Base-by-base conservation (phyloP, 2,797 vertebrate genomes). In the Clarias platycephalus region DNA sequence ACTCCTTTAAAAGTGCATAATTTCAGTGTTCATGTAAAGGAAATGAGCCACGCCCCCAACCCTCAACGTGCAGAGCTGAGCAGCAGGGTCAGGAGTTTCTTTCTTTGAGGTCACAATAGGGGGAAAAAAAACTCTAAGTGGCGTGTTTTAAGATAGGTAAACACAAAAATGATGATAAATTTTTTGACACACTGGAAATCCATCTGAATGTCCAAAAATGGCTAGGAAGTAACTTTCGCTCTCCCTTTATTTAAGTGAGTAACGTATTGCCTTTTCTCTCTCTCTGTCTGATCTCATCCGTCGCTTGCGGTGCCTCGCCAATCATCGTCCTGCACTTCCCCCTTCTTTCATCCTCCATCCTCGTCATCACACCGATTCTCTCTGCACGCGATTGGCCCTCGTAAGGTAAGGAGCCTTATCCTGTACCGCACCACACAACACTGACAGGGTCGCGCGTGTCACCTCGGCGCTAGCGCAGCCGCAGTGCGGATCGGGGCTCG, bases 381-480 rank as follows among this genome's bases (percentile, higher is more conserved):
- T 93, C 92, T 96, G 91, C 94, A 95, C 95, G 95, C 92, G 89
- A 90, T 94, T 97, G 98, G 98, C 98, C 96, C 93, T 96, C 89
- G 98, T 97, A 99, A 99, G 98, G 98, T 99, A 99, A 99, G 98
- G 96, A 97, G 97, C 96, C 96, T 94, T 95, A 94, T 92, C 95
- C 93, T 94, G 90, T 93, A 93, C 94, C 86, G 93, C 89, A 94
- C 91, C 94, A 91, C 93, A 92, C 92, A 83, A 91, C 89, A 88
- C 90, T 90, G 88, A 88, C 44, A 60, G 71, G 31, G 18, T 71
- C 89, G 81, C 88, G 86, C 88, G 89, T 62, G 49, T 82, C 85
- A 89, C 57, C 85, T 91, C 91, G 86, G 60, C 86, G 7, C 63
- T 84, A 80, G 90, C 88, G 80, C 34, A 62, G 44, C 24, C 1